phyloP scores from a whole-genome alignment of 2,113 vertebrate genomes.

The Rallus limicola region DNA sequence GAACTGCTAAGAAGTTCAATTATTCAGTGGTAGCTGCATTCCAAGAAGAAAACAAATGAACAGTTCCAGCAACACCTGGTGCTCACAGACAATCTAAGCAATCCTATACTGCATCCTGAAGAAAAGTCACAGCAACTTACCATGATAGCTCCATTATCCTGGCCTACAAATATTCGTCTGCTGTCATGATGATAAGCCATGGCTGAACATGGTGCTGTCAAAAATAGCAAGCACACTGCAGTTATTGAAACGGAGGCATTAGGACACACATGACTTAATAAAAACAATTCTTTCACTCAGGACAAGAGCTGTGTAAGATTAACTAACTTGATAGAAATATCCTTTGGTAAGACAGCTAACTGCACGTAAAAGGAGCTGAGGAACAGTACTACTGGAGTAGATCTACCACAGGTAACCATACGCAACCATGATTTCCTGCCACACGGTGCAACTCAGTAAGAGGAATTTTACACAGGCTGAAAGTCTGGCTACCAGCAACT shows the following conservation, averaged over 20 bases:
- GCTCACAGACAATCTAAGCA: background rate
- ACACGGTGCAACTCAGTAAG: background rate
- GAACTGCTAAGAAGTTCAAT: background rate
- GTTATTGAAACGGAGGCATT: background rate
- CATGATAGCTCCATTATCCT: slow-evolving; percentile 95
- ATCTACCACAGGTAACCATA: background rate
- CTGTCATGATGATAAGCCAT: slow-evolving; percentile 96
- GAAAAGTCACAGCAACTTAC: slow-evolving; percentile 75
- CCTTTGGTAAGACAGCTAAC: background rate
- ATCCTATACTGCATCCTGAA: background rate
- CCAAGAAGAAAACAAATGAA: background rate
- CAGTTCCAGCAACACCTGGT: background rate
- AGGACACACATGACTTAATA: background rate
- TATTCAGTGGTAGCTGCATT: background rate
- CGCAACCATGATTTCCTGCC: background rate
- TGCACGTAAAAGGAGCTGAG: background rate
- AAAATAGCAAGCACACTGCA: background rate
- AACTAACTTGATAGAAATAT: background rate
- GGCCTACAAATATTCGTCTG: slow-evolving; percentile 94
- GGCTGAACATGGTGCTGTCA: slow-evolving; percentile 89
- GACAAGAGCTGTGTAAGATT: background rate
- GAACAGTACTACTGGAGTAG: background rate
- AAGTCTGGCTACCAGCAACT: background rate
- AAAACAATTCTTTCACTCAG: background rate
- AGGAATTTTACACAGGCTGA: background rate